phyloP scores from a whole-genome alignment of 2,888 invertebrate species.

The Phyto melanocephala region DNA sequence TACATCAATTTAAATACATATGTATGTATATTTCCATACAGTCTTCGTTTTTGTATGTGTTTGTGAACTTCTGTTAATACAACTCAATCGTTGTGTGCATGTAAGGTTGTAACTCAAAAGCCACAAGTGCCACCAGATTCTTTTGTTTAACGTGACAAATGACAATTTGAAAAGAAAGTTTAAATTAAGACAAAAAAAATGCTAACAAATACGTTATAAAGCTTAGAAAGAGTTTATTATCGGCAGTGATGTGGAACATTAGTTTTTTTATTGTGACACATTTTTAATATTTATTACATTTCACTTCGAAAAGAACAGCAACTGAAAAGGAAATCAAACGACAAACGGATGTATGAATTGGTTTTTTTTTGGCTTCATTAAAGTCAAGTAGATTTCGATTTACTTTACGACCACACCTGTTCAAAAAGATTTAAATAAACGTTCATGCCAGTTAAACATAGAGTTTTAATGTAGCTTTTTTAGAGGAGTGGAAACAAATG shows the following conservation, averaged over 20 bases:
- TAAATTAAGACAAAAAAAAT: not conserved
- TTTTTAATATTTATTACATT: constrained; percentile 26
- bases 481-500: not conserved
- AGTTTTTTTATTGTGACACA: constrained; percentile 26
- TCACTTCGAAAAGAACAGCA: not conserved
- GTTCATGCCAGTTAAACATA: not conserved
- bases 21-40: no score
- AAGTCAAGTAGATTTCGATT: not conserved
- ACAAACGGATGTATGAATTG: constrained; percentile 1
- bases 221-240: not conserved
- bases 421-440: not conserved
- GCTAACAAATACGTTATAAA: not conserved
- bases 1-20: no score
- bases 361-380: not conserved
- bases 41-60: no score
- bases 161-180: constrained; percentile 46
- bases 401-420: not conserved
- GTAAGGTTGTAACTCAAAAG: constrained; percentile 19
- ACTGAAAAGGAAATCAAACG: not conserved
- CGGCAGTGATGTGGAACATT: constrained; percentile 23
- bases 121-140: constrained; percentile 49
- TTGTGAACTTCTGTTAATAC: not conserved
- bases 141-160: constrained; percentile 44
- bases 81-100: not conserved
- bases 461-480: not conserved